Evolutionary conservation across 2,797 vertebrate species (phyloP), one percentile per base, ranked within the genome.

Genomic region (Pseudochaenichthys georgianus): DNA sequence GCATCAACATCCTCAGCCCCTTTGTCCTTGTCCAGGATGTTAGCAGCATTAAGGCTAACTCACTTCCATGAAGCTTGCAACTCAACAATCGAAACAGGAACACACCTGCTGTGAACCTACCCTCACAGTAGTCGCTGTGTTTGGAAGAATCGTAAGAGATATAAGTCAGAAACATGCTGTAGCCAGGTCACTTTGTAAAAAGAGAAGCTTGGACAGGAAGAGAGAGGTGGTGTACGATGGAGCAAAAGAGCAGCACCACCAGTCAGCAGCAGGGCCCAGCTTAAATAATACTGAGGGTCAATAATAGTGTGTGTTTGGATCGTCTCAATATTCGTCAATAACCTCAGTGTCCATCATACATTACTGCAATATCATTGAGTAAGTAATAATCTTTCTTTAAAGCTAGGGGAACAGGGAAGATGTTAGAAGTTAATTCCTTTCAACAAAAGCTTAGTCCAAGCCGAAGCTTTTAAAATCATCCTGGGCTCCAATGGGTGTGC

Each of bases 181-280:
- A 6, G 62, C 34, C 51, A 34, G 10, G 23, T 31, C 51, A n/a
- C 12, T 68, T 47, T 70, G 52, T 34, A 2, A 60, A 38, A 70
- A 60, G 34, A 48, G 45, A 73, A 9, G 10, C 57, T 28, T 13
- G 43, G 74, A 17, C 48, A 76, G 67, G 52, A 83, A 52, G 5
- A 31, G 5, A n/a, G n/a, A 45, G 34, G 34, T 17, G 45, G 9
- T 42, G 5, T 17, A 38, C 34, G 34, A 59, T 65, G 15, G 11
- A 70, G 17, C 0, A 11, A 57, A 10, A 67, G 77, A 47, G 21
- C 6, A 23, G 13, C 11, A 58, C 11, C 51, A 31, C 2, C 0
- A 1, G 5, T 48, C 19, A 42, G 38, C 15, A 53, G 16, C 3
- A 28, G 43, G 15, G 7, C 43, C 16, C 2, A 19, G 4, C 21